Evolutionary conservation across 2,113 vertebrate genomes (phyloP).

Genomic region (Pelvicachromis taeniatus): DNA sequence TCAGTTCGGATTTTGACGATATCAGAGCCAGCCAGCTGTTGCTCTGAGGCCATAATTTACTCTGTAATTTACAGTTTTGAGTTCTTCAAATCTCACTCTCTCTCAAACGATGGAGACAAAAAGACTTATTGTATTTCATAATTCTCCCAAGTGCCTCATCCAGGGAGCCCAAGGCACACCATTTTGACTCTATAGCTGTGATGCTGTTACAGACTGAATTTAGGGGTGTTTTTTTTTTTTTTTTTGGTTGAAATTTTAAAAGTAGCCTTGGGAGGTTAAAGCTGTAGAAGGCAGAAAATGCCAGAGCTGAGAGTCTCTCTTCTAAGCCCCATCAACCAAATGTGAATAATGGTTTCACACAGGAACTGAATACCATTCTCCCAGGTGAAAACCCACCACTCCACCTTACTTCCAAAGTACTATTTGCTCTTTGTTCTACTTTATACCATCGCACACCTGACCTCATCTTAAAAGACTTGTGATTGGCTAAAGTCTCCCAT

Average conservation of each 20-base stretch:
- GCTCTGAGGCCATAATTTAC: background rate
- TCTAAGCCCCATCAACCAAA: background rate
- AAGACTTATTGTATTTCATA: background rate
- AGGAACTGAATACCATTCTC: background rate
- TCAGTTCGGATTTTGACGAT: background rate
- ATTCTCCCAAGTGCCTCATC: background rate
- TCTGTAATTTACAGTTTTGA: background rate
- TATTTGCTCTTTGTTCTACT: background rate
- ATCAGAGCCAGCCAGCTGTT: background rate
- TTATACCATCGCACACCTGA: background rate
- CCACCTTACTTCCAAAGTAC: background rate
- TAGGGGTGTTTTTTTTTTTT: accelerated
- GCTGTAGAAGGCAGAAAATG: background rate
- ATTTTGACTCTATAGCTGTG: background rate
- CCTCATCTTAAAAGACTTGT: background rate
- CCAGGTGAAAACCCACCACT: background rate
- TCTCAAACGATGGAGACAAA: background rate
- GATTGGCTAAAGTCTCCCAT: background rate
- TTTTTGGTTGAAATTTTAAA: background rate
- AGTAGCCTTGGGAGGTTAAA: background rate
- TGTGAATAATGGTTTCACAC: background rate
- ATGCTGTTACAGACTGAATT: background rate
- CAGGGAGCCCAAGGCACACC: background rate
- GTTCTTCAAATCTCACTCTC: background rate
- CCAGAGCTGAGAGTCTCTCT: background rate